These are phyloP conservation scores for Trissoscelio sp. DNA, from an alignment of 2,888 invertebrate species.

Conservation along the genomic window DNA sequence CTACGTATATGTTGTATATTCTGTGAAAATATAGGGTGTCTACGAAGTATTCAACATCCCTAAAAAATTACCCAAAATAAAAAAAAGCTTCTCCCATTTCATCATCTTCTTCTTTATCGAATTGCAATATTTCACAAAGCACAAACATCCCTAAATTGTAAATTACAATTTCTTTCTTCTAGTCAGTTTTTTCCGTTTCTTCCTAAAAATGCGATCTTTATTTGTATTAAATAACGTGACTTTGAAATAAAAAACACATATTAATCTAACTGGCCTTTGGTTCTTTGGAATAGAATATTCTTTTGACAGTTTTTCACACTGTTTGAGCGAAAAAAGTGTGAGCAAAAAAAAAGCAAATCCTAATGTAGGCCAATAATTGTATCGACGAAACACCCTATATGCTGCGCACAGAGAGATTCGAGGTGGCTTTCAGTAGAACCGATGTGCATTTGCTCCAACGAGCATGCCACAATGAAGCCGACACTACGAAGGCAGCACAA, in stretches of 20 bases:
- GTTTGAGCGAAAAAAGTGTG: neutral
- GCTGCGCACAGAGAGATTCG: constrained; percentile 41
- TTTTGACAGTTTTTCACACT: constrained; percentile 41
- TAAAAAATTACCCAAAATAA: neutral
- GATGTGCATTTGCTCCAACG: constrained; percentile 82
- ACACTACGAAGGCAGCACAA: constrained; percentile 77
- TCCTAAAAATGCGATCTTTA: neutral
- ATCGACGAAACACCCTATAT: constrained; percentile 68
- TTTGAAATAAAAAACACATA: constrained; percentile 2
- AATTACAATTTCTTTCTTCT: neutral
- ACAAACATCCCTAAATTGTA: neutral
- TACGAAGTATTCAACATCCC: constrained; percentile 1
- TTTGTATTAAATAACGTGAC: neutral
- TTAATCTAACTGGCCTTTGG: neutral
- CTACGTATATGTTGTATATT: constrained; percentile 44
- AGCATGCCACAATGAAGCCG: constrained; percentile 81
- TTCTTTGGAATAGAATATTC: constrained; percentile 1
- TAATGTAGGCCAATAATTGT: constrained; percentile 57
- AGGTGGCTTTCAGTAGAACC: constrained; percentile 71
- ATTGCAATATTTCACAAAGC: no score
- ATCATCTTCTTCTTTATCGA: neutral
- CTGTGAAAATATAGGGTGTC: constrained; percentile 47
- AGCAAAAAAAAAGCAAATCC: constrained; percentile 17
- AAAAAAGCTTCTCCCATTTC: neutral
- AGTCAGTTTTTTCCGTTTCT: neutral